Percentiles rank a stretch among this genome's conserved stretches.
Evolutionary conservation across 2,797 vertebrate genomes (phyloP).

Genomic region (Pantherophis vulpinus): DNA sequence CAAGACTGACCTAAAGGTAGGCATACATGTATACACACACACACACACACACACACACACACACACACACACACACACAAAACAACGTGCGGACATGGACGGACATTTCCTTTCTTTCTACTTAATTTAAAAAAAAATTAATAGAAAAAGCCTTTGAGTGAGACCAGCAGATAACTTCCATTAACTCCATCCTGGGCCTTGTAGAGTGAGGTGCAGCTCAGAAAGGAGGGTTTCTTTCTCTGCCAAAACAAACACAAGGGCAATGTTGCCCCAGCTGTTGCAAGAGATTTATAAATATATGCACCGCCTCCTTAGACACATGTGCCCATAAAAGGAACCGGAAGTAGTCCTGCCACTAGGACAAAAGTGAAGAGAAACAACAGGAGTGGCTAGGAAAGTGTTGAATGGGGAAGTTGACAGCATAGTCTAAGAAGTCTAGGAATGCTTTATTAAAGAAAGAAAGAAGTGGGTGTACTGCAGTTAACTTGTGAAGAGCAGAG

Average conservation of each 20-base stretch:
- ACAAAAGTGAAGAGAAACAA: not conserved
- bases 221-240: not conserved
- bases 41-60: no score
- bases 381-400: not conserved
- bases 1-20: no score
- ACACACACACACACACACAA: not conserved
- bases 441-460: not conserved
- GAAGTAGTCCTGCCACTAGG: not conserved
- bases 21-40: no score
- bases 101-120: not conserved
- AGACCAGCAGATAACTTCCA: not conserved
- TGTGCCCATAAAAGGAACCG: not conserved
- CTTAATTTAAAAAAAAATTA: not conserved
- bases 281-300: not conserved
- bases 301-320: not conserved
- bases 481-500: not conserved
- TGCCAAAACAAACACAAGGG: not conserved
- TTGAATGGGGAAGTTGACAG: not conserved
- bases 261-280: not conserved
- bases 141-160: not conserved
- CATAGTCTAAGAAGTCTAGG: not conserved
- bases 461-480: not conserved
- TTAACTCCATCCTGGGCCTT: not conserved
- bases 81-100: not conserved
- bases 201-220: not conserved